Conservation (phyloP, 2,113 vertebrate species). For the Sinocyclocheilus grahami region DNA sequence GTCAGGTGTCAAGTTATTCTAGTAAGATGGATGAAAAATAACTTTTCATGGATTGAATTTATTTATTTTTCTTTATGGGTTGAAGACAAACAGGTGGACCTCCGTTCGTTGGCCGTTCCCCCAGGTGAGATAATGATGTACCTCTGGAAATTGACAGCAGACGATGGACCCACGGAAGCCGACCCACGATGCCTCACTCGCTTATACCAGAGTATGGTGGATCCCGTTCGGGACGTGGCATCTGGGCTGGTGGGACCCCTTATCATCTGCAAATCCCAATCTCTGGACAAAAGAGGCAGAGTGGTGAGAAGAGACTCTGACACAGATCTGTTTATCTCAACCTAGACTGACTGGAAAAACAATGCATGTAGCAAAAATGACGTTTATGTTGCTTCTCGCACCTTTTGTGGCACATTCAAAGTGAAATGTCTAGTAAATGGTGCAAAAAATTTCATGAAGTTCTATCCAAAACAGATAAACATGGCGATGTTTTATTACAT, state of each 20-base stretch:
- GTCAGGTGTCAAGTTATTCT: too few relatives aligned
- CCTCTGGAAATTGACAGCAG: conserved; percentile 82
- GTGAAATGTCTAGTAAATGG: not conserved
- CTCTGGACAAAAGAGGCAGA: conserved; percentile 82
- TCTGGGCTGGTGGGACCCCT: conserved; percentile 92
- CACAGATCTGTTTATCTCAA: not conserved
- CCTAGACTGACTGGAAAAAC: not conserved
- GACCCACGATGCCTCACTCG: conserved; percentile 90
- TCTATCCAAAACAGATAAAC: too few relatives aligned
- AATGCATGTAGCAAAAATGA: not conserved
- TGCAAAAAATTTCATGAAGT: not conserved
- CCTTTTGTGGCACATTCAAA: not conserved
- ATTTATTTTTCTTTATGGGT: not conserved
- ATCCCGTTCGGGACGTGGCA: conserved; percentile 80
- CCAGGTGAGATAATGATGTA: conserved; percentile 86
- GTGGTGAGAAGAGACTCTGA: conserved; percentile 76
- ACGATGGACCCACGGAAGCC: conserved; percentile 83
- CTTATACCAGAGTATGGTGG: conserved; percentile 88
- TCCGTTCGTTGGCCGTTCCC: conserved; percentile 80
- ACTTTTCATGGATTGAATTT: not conserved
- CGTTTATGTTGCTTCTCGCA: not conserved
- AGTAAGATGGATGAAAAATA: not conserved
- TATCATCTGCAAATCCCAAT: conserved; percentile 86
- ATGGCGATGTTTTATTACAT: too few relatives aligned
- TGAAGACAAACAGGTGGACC: conserved; percentile 65